A percentile compares a stretch with the other conserved stretches of the same genome.
Evolutionary conservation across 2,888 invertebrate species (phyloP).

Genomic region (Stenoptilia bipunctidactyla): DNA sequence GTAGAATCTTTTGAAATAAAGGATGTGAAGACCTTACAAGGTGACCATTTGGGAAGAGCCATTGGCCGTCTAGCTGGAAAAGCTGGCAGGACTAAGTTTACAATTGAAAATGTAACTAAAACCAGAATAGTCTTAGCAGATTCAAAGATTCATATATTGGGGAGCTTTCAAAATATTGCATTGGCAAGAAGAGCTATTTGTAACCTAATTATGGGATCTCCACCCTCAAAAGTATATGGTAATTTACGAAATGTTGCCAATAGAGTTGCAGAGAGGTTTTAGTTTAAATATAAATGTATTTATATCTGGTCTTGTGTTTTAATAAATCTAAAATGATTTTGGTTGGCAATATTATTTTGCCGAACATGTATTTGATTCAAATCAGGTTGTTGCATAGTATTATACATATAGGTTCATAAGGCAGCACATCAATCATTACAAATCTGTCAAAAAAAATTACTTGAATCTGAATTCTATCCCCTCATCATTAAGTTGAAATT

Average conservation of each 20-base stretch:
- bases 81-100: slow-evolving; percentile 96
- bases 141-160: slow-evolving; percentile 95
- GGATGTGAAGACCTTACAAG: slow-evolving; percentile 95
- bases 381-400: too few species aligned
- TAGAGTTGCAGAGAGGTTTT: slow-evolving; percentile 85
- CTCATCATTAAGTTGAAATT: too few species aligned
- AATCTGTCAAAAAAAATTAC: too few species aligned
- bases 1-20: slow-evolving; percentile 97
- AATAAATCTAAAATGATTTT: too few species aligned
- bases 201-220: slow-evolving; percentile 96
- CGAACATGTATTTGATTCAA: too few species aligned
- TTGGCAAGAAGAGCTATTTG: slow-evolving; percentile 95
- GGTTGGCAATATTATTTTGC: too few species aligned
- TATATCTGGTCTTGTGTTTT: too few species aligned
- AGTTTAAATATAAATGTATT: slow-evolving; percentile 27
- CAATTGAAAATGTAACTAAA: slow-evolving; percentile 98
- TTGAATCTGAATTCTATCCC: too few species aligned
- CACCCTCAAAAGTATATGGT: slow-evolving; percentile 98
- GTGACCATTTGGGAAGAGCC: slow-evolving; percentile 95
- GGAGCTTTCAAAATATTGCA: slow-evolving; percentile 97
- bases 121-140: slow-evolving; percentile 98
- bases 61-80: slow-evolving; percentile 98
- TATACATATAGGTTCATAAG: too few species aligned
- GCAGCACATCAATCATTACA: too few species aligned
- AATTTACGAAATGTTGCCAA: slow-evolving; percentile 89